Base-by-base conservation (phyloP, 2,113 vertebrate genomes). In the Eclectus roratus region DNA sequence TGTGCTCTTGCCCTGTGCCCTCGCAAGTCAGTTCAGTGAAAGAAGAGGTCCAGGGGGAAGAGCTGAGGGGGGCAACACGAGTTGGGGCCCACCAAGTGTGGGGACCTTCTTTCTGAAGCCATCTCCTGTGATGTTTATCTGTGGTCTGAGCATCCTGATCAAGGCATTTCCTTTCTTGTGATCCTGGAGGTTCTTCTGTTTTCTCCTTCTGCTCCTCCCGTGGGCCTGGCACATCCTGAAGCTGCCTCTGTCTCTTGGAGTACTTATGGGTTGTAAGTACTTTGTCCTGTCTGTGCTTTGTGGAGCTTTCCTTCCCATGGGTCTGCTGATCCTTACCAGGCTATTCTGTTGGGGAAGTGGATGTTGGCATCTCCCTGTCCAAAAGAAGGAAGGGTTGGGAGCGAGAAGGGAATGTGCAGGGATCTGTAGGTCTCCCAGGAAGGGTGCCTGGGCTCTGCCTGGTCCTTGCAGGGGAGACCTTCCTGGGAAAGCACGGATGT, bases 281-380 rank as follows among this genome's bases (percentile, higher is more conserved):
- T 8, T 7, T 25, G 66, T 71, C 49, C 19, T 9, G 0, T 15
- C 76, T 2, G 0, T 8, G 33, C 37, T 55, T 13, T 5, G 21
- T 4, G 17, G 44, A 35, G 53, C 49, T 52, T 33, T 28, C 11
- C 70, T 33, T 41, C 18, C 16, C 2, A 3, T 11, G 5, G 50
- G 31, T 11, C 56, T 17, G 29, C 69, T 4, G 58, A 15, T 20
- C 11, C 39, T 50, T 24, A 1, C 50, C 21, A 3, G 19, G 65
- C 11, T 25, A 0, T 66, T 23, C 24, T 21, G 7, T 6, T 5
- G 44, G 49, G 35, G 28, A 58, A 44, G 76, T 0, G 8, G 46
- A 27, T 0, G 1, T 14, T 41, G 0, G 0, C 3, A 2, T 43
- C 25, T 46, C 41, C 29, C 61, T 4, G 2, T 7, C 52, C 53